phyloP scores from a whole-genome alignment of 2,113 vertebrate species.

The Aythya baeri region DNA sequence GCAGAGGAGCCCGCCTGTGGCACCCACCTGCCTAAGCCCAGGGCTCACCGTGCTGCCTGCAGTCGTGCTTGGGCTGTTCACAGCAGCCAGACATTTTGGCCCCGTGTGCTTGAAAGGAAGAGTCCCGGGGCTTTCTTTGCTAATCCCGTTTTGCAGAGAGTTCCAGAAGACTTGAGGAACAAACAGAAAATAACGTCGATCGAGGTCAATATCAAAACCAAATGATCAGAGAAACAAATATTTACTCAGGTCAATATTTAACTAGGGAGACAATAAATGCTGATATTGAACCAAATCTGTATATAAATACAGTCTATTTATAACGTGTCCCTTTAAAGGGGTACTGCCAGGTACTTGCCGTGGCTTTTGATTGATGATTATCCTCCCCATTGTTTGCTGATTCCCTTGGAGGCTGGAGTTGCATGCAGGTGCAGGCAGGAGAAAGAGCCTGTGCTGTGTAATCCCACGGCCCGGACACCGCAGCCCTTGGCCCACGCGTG shows the following conservation, averaged over 20 bases:
- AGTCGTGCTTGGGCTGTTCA: rapidly evolving
- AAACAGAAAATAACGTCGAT: conserved; percentile 65
- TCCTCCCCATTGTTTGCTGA: conserved; percentile 59
- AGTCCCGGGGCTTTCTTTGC: neutral
- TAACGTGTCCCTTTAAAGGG: conserved; percentile 39
- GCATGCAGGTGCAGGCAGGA: conserved; percentile 28
- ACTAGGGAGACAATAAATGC: conserved; percentile 74
- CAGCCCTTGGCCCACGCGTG: neutral
- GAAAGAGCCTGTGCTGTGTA: neutral
- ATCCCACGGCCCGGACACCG: neutral
- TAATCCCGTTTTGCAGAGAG: conserved; percentile 51
- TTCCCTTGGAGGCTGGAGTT: conserved; percentile 22
- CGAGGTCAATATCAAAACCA: conserved; percentile 70
- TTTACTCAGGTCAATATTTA: conserved; percentile 76
- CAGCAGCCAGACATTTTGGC: neutral
- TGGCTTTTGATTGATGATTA: conserved; percentile 39
- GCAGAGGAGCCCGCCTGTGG: neutral
- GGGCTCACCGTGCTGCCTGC: neutral
- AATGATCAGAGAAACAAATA: conserved; percentile 74
- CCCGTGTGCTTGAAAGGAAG: neutral
- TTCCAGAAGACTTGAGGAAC: conserved; percentile 70
- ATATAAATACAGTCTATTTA: conserved; percentile 65
- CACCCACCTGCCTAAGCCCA: neutral
- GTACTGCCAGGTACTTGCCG: conserved; percentile 47
- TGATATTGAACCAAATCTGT: conserved; percentile 73